Conservation (phyloP, 2,797 vertebrate species). For the Tachyglossus aculeatus region DNA sequence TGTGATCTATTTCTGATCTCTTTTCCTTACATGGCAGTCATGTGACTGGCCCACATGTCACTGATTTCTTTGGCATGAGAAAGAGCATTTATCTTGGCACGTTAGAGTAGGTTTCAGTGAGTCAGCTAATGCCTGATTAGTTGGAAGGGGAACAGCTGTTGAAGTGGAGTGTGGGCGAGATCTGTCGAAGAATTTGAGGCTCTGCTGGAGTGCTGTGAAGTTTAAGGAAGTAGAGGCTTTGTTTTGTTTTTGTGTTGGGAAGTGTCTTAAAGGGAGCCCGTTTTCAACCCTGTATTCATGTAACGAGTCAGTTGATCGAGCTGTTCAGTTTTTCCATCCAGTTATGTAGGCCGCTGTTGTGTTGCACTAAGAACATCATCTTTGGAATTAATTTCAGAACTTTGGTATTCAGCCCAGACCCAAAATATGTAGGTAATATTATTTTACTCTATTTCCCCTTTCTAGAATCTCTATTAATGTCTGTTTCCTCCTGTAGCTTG, state of each 20-base stretch:
- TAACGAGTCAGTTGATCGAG: background rate
- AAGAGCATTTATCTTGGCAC: background rate
- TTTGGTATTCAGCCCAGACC: too few relatives aligned
- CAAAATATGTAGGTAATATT: too few relatives aligned
- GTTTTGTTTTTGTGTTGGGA: background rate
- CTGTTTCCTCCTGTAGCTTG: too few relatives aligned
- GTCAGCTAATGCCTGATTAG: background rate
- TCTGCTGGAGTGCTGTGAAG: background rate
- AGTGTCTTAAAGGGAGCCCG: background rate
- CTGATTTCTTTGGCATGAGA: background rate
- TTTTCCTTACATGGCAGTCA: background rate
- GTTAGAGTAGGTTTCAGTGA: background rate
- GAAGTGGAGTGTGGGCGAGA: background rate
- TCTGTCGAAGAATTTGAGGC: background rate
- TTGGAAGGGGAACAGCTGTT: background rate
- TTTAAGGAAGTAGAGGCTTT: background rate
- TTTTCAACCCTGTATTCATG: background rate
- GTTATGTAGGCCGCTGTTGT: too few relatives aligned
- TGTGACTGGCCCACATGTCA: background rate
- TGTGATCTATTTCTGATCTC: background rate
- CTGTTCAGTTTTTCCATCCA: too few relatives aligned
- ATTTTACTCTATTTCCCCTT: too few relatives aligned
- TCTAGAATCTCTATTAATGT: too few relatives aligned
- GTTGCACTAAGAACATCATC: too few relatives aligned
- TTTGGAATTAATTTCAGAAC: too few relatives aligned